These are phyloP conservation scores for Ips nitidus DNA, from an alignment of 1,140 invertebrate species.

Conservation along the genomic window DNA sequence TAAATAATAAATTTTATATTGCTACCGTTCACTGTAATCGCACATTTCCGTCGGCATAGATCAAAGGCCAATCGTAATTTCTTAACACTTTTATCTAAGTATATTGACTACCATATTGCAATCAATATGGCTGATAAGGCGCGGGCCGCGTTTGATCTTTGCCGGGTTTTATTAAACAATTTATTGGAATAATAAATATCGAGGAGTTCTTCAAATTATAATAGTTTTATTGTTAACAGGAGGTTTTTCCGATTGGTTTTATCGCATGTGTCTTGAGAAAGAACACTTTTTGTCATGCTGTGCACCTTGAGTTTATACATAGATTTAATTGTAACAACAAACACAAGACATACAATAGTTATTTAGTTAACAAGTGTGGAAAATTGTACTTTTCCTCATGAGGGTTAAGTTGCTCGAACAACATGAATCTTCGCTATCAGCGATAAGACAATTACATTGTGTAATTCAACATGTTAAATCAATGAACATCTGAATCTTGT, in stretches of 20 bases:
- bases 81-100: constrained; percentile 36
- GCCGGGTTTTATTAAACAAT: constrained; percentile 20
- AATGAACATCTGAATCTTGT: too few relatives aligned
- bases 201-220: constrained; percentile 24
- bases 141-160: constrained; percentile 29
- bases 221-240: constrained; percentile 15
- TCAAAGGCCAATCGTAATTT: constrained; percentile 33
- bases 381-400: too few relatives aligned
- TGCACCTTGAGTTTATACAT: too few relatives aligned
- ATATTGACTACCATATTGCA: constrained; percentile 40
- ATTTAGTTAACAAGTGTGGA: too few relatives aligned
- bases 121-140: constrained; percentile 33
- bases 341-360: too few relatives aligned
- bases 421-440: too few relatives aligned
- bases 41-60: constrained; percentile 23
- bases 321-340: too few relatives aligned
- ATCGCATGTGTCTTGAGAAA: not conserved
- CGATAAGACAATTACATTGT: too few relatives aligned
- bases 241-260: not conserved
- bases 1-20: constrained; percentile 30
- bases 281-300: too few relatives aligned
- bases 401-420: too few relatives aligned
- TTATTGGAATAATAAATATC: constrained; percentile 32
- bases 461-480: too few relatives aligned
- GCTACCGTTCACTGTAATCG: constrained; percentile 37